phyloP scores from a whole-genome alignment of 37 sponge, comb jelly and placozoan genomes.

The Dysidea cf. avara region DNA sequence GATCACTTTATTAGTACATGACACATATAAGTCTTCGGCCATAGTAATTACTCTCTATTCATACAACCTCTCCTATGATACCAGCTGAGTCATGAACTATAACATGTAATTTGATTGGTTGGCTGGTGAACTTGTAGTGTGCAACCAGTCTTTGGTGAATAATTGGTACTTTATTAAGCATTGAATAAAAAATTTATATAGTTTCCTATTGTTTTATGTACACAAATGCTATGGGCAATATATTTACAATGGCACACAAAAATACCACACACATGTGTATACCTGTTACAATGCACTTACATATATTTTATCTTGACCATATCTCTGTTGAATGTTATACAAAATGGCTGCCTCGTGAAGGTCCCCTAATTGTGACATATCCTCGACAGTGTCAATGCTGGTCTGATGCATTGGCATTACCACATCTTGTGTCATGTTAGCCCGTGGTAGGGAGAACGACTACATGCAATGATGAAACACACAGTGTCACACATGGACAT shows the following conservation, averaged over 20 bases:
- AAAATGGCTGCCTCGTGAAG: conserved; percentile 96
- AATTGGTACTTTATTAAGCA: too few species aligned
- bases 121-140: too few species aligned
- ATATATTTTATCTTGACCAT: conserved; percentile 77
- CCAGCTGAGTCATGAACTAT: too few species aligned
- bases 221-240: not conserved
- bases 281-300: conserved; percentile 47
- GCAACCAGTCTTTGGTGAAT: too few species aligned
- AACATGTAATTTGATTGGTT: too few species aligned
- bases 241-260: not conserved
- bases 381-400: conserved; percentile 81
- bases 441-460: conserved; percentile 21
- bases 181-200: not conserved
- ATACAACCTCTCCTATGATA: too few species aligned
- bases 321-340: conserved; percentile 88
- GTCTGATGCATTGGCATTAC: conserved; percentile 81
- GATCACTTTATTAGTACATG: too few species aligned
- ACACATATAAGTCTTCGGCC: too few species aligned
- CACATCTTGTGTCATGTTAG: conserved; percentile 51
- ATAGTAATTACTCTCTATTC: too few species aligned
- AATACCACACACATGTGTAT: too few species aligned
- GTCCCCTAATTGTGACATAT: conserved; percentile 92
- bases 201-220: not conserved
- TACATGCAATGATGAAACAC: not conserved
- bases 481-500: not conserved